phyloP scores from a whole-genome alignment of 2,113 vertebrate species.

The Brachypteracias leptosomus region DNA sequence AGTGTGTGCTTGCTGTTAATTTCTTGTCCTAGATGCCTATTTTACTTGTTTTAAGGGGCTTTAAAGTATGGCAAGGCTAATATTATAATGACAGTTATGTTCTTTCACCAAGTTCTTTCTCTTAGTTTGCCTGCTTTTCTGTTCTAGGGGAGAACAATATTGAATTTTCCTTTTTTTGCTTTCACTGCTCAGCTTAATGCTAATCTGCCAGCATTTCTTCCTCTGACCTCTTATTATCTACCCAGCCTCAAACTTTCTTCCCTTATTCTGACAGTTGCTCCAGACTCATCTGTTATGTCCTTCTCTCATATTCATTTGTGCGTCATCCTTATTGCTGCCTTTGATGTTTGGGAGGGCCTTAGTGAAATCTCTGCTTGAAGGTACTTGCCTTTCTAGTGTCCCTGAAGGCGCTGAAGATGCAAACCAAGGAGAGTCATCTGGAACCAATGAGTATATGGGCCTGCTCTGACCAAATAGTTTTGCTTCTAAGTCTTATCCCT shows the following conservation, averaged over 20 bases:
- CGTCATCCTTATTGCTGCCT: not conserved
- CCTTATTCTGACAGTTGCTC: constrained; percentile 12
- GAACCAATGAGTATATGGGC: not conserved
- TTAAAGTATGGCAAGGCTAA: not conserved
- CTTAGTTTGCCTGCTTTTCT: constrained; percentile 16
- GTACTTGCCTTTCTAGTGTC: not conserved
- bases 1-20: not conserved
- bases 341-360: constrained; percentile 8
- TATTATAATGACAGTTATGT: not conserved
- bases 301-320: not conserved
- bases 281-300: not conserved
- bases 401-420: not conserved
- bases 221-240: not conserved
- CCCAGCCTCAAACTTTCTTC: not conserved
- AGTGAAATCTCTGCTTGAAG: not conserved
- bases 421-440: not conserved
- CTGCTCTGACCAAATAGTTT: not conserved
- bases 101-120: constrained; percentile 6
- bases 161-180: not conserved
- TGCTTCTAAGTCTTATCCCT: not conserved
- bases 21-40: not conserved
- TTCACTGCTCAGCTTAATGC: constrained; percentile 22
- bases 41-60: not conserved
- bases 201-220: not conserved
- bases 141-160: not conserved